phyloP scores from a whole-genome alignment of 2,888 invertebrate genomes.

The Drosophila limbata region DNA sequence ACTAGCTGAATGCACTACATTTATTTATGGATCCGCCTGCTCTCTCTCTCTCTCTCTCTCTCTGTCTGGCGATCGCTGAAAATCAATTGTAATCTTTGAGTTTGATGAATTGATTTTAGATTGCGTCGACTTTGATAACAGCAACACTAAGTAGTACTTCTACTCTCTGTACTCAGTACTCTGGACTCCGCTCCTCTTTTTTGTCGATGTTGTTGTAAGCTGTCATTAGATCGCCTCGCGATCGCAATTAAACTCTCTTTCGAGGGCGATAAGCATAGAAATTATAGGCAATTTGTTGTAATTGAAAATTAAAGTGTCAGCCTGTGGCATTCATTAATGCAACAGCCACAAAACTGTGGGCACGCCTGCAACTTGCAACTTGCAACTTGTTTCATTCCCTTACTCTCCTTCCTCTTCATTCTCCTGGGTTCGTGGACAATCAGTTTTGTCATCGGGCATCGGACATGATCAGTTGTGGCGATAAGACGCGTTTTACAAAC shows the following conservation, averaged over 20 bases:
- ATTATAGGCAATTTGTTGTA: slow-evolving; percentile 82
- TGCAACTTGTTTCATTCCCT: not conserved
- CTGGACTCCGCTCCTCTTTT: not conserved
- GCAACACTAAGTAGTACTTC: slow-evolving; percentile 5
- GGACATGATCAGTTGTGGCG: slow-evolving; percentile 62
- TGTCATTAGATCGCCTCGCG: slow-evolving; percentile 69
- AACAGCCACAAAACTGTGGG: slow-evolving; percentile 52
- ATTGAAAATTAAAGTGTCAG: slow-evolving; percentile 82
- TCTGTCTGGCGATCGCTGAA: slow-evolving; percentile 31
- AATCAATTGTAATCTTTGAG: slow-evolving; percentile 77
- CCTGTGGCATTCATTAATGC: slow-evolving; percentile 77
- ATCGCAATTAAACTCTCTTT: slow-evolving; percentile 64
- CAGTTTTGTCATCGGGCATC: slow-evolving; percentile 73
- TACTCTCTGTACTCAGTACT: not conserved
- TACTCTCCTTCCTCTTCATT: too few relatives aligned
- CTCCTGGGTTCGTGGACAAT: slow-evolving; percentile 55
- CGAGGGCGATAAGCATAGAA: slow-evolving; percentile 79
- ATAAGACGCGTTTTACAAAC: slow-evolving; percentile 71
- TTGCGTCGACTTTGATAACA: slow-evolving; percentile 73
- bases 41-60: slow-evolving; percentile 14
- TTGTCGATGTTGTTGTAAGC: slow-evolving; percentile 39
- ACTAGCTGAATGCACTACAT: slow-evolving; percentile 73
- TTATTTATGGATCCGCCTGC: slow-evolving; percentile 83
- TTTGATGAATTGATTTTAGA: slow-evolving; percentile 83
- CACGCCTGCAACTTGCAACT: slow-evolving; percentile 39